Evolutionary conservation across 1,140 invertebrate genomes (phyloP).

Genomic region (Drosophila auraria): DNA sequence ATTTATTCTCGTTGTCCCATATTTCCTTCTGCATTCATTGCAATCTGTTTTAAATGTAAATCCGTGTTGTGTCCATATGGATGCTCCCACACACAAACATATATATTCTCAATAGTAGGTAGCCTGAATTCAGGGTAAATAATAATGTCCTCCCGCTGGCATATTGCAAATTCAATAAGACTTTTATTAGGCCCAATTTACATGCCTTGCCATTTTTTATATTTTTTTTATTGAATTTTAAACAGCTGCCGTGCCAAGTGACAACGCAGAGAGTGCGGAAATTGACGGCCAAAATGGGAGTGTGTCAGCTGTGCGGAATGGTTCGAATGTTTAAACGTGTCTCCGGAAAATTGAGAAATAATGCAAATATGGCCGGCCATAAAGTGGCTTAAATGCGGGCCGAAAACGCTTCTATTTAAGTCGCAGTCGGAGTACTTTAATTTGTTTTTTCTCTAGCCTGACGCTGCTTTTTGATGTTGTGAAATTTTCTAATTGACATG

Average conservation of each 20-base stretch:
- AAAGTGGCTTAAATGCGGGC: slow-evolving; percentile 42
- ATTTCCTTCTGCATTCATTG: slow-evolving; percentile 9
- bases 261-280: slow-evolving; percentile 46
- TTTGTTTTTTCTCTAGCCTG: neutral
- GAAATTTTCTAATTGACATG: slow-evolving; percentile 59
- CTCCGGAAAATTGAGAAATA: slow-evolving; percentile 75
- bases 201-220: slow-evolving; percentile 58
- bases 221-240: slow-evolving; percentile 80
- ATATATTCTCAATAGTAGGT: neutral
- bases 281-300: slow-evolving; percentile 38
- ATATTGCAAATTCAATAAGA: slow-evolving; percentile 67
- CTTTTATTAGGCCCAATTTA: slow-evolving; percentile 80
- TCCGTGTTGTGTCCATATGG: slow-evolving; percentile 5
- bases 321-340: slow-evolving; percentile 47
- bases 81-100: neutral
- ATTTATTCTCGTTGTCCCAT: neutral
- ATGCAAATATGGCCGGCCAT: slow-evolving; percentile 76
- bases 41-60: slow-evolving; percentile 45
- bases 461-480: slow-evolving; percentile 21
- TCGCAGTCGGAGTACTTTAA: slow-evolving; percentile 4
- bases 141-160: slow-evolving; percentile 43
- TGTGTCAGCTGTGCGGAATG: slow-evolving; percentile 73
- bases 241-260: slow-evolving; percentile 71
- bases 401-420: slow-evolving; percentile 9
- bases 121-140: slow-evolving; percentile 15